These are phyloP conservation scores for Buphagus erythrorhynchus DNA, from an alignment of 2,797 vertebrate species.

Conservation along the genomic window DNA sequence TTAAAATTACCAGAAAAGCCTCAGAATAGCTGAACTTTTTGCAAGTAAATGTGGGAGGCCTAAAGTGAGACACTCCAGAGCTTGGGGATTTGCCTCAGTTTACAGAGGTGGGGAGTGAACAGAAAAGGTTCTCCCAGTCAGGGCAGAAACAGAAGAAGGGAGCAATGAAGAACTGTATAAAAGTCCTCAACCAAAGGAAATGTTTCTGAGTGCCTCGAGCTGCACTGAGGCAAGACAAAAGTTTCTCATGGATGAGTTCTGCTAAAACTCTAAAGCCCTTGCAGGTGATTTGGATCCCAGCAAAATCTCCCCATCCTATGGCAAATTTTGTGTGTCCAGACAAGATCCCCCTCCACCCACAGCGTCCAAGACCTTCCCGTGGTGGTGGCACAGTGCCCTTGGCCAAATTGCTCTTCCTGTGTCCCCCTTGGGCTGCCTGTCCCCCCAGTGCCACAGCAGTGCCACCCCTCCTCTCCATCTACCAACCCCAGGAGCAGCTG, in stretches of 20 bases:
- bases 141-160: no score
- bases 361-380: accelerated
- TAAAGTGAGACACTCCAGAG: not conserved
- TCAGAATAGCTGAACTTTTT: not conserved
- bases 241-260: not conserved
- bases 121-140: no score
- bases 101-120: not conserved
- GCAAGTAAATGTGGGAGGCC: not conserved
- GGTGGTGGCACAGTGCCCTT: not conserved
- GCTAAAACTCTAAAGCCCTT: not conserved
- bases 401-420: not conserved
- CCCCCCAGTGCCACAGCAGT: not conserved
- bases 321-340: not conserved
- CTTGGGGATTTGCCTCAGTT: not conserved
- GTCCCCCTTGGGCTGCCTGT: no score
- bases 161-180: not conserved
- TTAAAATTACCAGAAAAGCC: slow-evolving; percentile 16
- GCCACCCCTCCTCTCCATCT: not conserved
- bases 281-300: not conserved
- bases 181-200: not conserved
- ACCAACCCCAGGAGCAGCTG: not conserved
- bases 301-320: not conserved
- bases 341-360: not conserved
- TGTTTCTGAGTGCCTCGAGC: not conserved
- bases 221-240: not conserved